Evolutionary conservation across 2,888 invertebrate species (phyloP).

Genomic region (Limulus polyphemus): DNA sequence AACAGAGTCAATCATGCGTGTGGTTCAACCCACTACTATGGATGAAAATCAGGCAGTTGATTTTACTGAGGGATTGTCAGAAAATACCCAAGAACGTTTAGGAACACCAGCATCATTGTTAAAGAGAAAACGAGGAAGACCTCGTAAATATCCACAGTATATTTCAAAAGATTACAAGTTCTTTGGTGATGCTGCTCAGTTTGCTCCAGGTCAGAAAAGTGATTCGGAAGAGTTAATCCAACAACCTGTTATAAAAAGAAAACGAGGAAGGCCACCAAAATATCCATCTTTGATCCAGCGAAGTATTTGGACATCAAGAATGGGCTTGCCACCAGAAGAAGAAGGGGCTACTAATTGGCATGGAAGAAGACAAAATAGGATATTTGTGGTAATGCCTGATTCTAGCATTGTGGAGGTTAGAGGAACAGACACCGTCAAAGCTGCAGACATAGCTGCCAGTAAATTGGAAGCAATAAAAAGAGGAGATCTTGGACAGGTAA

Average conservation of each 20-base stretch:
- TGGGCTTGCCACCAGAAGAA: too few species aligned
- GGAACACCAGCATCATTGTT: too few species aligned
- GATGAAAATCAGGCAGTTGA: too few species aligned
- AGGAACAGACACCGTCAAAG: conserved; percentile 21
- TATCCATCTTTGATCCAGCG: not conserved
- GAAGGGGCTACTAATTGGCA: not conserved
- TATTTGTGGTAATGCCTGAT: conserved; percentile 25
- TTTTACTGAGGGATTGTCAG: too few species aligned
- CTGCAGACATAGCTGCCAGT: conserved; percentile 20
- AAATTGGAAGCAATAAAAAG: conserved; percentile 20
- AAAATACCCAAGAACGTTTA: too few species aligned
- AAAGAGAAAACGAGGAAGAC: conserved; percentile 10
- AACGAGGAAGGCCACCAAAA: conserved; percentile 18
- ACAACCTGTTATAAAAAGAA: conserved; percentile 3
- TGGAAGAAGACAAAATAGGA: conserved; percentile 19
- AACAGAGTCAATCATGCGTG: too few species aligned
- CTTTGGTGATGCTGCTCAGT: too few species aligned
- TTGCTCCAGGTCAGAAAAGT: too few species aligned
- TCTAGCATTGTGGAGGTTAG: conserved; percentile 23
- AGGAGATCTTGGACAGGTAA: not conserved
- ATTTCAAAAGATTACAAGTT: too few species aligned
- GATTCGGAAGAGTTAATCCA: too few species aligned
- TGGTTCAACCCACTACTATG: too few species aligned
- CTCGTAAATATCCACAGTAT: conserved; percentile 16
- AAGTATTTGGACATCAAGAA: too few species aligned